Evolutionary conservation across 2,888 invertebrate species (phyloP), one percentile per base, ranked within the genome.

Genomic region (Gastracanthus pulcherrimus): DNA sequence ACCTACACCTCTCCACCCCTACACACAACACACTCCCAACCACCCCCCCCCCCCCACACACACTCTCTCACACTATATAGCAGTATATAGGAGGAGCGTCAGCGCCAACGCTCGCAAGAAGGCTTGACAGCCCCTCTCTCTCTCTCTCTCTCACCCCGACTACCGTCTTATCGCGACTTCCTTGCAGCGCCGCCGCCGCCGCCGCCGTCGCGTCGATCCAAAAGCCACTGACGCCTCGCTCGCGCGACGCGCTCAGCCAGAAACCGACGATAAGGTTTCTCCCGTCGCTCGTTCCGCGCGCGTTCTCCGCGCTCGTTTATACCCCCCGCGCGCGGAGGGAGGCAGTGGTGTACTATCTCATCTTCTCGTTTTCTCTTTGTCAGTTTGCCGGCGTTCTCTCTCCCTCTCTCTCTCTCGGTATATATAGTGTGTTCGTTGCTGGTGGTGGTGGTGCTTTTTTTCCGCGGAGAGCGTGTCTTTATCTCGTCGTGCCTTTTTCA

Each of bases 201-300:
- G 51, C 78, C 67, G 23, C 77, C 84, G 81, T 66, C 84, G 48
- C 69, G 76, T 82, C 84, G 58, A 66, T 86, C 89, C 89, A 87
- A 89, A 89, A 89, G 88, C 89, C 89, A 87, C 88, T 88, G 89
- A 89, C 89, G 90, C 88, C 87, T 85, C 88, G n/a, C n/a, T n/a
- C n/a, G n/a, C n/a, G n/a, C n/a, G 88, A 55, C 69, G 89, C 90
- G 88, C 88, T 90, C 90, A 90, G 88, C 89, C 88, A 90, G 90
- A 90, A 90, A 90, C 88, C 90, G 87, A 89, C 90, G 91, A 91
- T 91, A 91, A 91, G 91, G 88, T 88, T 88, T 87, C 87, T 70
- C 64, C 75, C 70, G 70, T 64, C 67, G 45, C 81, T 34, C 83
- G 72, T 80, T 72, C 77, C 81, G 58, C 83, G 83, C 80, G 58